Conservation (phyloP, 2,797 vertebrate genomes). For the Austrolebias charrua region DNA sequence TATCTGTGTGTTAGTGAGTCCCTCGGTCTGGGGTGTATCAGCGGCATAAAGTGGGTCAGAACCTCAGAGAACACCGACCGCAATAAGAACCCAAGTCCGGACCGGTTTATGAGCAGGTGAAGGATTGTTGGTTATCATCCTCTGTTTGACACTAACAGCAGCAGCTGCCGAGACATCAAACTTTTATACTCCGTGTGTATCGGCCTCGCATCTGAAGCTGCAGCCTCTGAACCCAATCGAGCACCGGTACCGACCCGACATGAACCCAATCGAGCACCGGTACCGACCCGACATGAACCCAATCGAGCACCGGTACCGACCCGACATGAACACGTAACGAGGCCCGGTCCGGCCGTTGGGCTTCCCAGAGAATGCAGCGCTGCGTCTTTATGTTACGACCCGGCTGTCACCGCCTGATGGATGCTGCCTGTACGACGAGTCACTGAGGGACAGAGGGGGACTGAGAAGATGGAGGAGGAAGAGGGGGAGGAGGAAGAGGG, state of each 20-base stretch:
- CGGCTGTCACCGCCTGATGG: conserved; percentile 44
- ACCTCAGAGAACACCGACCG: not conserved
- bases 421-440: conserved; percentile 26
- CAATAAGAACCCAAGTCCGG: not conserved
- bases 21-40: not conserved
- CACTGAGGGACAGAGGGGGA: not conserved
- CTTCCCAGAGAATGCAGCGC: conserved; percentile 33
- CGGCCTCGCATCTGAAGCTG: conserved; percentile 28
- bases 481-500: too few relatives aligned
- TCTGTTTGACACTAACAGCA: conserved; percentile 31
- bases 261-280: conserved; percentile 35
- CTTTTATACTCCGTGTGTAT: conserved; percentile 54
- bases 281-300: conserved; percentile 52
- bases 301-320: conserved; percentile 14
- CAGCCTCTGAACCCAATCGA: conserved; percentile 45
- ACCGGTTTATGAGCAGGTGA: conserved; percentile 32
- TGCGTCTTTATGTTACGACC: conserved; percentile 46
- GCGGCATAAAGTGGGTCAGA: not conserved
- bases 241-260: conserved; percentile 13
- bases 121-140: conserved; percentile 34
- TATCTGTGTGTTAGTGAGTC: not conserved
- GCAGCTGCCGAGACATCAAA: conserved; percentile 37
- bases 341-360: conserved; percentile 28
- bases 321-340: conserved; percentile 43
- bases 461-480: too few relatives aligned